phyloP scores from a whole-genome alignment of 35 echinoderm and acorn worm genomes.

The Strongylocentrotus purpuratus region DNA sequence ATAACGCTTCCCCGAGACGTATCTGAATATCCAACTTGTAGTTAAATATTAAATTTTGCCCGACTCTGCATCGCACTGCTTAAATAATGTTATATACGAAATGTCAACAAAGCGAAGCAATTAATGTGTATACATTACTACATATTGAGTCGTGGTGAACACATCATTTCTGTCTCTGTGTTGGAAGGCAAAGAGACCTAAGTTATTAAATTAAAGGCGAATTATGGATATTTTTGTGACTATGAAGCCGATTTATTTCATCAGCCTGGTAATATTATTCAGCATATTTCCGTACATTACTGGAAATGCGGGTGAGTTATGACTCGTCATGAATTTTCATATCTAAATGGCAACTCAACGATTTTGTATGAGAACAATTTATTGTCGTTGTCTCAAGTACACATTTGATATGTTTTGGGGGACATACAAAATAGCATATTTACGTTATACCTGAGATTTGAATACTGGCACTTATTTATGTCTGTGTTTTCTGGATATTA shows the following conservation, averaged over 20 bases:
- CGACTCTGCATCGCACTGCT: not conserved
- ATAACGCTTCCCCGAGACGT: too few species aligned
- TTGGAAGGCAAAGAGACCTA: not conserved
- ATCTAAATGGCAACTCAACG: too few species aligned
- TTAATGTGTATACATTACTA: not conserved
- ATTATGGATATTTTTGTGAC: not conserved
- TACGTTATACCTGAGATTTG: too few species aligned
- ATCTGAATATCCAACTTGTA: too few species aligned
- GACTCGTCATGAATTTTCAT: too few species aligned
- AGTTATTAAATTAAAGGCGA: not conserved
- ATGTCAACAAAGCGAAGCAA: not conserved
- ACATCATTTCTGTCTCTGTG: not conserved
- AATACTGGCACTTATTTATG: too few species aligned
- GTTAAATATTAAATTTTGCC: not conserved
- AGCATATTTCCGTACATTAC: not conserved
- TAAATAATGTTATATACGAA: too few species aligned
- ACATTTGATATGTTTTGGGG: too few species aligned
- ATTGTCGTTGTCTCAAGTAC: too few species aligned
- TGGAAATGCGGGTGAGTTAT: not conserved
- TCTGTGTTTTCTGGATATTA: too few species aligned
- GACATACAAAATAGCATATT: too few species aligned
- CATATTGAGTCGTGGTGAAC: not conserved
- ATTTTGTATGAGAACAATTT: too few species aligned
- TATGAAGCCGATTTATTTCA: not conserved
- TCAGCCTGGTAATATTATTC: not conserved